phyloP scores from a whole-genome alignment of 1,140 invertebrate species.

The Drosophila murphyi region DNA sequence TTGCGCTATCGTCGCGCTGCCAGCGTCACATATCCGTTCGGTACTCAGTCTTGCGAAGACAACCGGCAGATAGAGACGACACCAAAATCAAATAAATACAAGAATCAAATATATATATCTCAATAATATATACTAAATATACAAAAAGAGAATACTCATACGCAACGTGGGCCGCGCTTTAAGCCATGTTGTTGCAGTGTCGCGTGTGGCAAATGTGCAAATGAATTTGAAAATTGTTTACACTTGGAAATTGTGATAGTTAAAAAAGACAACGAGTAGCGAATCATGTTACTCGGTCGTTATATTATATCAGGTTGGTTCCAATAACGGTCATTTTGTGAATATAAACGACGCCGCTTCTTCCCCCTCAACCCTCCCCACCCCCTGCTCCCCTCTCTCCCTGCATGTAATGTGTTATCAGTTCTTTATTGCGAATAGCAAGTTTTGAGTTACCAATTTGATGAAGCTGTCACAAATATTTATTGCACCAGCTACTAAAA shows the following conservation, averaged over 20 bases:
- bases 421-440: slow-evolving; percentile 28
- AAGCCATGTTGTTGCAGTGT: slow-evolving; percentile 46
- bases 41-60: slow-evolving; percentile 80
- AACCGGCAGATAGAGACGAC: slow-evolving; percentile 83
- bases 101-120: slow-evolving; percentile 19
- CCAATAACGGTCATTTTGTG: slow-evolving; percentile 9
- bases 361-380: not conserved
- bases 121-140: not conserved
- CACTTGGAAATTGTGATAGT: slow-evolving; percentile 61
- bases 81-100: slow-evolving; percentile 35
- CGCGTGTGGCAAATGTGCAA: slow-evolving; percentile 47
- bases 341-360: not conserved
- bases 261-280: slow-evolving; percentile 21
- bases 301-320: slow-evolving; percentile 82
- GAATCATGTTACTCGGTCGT: slow-evolving; percentile 79
- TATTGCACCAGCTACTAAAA: slow-evolving; percentile 22
- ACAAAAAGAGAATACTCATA: slow-evolving; percentile 14
- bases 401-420: slow-evolving; percentile 13
- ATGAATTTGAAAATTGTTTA: slow-evolving; percentile 34
- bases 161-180: slow-evolving; percentile 30
- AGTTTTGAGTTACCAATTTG: slow-evolving; percentile 36
- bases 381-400: too few species aligned
- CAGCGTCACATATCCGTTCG: slow-evolving; percentile 69
- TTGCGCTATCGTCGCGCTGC: slow-evolving; percentile 64
- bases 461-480: slow-evolving; percentile 31